These are phyloP conservation scores for Camponotus vicinus DNA, from an alignment of 1,140 invertebrate genomes.

Conservation along the genomic window DNA sequence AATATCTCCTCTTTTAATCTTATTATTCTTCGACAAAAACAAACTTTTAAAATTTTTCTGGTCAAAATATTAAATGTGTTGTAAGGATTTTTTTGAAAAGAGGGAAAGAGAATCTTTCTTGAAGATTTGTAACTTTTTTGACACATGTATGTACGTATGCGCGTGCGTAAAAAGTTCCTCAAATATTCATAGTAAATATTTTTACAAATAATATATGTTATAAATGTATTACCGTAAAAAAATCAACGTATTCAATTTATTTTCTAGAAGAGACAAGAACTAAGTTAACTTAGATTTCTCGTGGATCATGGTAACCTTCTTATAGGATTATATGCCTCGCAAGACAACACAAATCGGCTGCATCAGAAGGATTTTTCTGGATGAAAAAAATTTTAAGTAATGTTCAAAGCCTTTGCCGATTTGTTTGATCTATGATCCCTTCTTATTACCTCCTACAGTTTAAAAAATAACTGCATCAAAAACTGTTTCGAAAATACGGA, in stretches of 20 bases:
- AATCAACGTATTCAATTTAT: neutral
- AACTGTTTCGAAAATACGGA: slow-evolving; percentile 81
- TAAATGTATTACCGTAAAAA: too few species aligned
- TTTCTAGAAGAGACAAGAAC: neutral
- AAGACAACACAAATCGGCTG: neutral
- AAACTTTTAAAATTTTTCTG: neutral
- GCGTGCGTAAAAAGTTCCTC: neutral
- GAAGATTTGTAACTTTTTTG: too few species aligned
- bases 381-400: neutral
- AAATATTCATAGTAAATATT: neutral
- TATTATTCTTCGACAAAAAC: neutral
- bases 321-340: slow-evolving; percentile 20
- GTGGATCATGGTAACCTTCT: neutral
- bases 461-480: neutral
- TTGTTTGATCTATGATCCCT: slow-evolving; percentile 2
- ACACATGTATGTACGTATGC: too few species aligned
- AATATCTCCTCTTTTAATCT: neutral
- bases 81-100: neutral
- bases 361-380: neutral
- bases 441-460: neutral
- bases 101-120: too few species aligned
- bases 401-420: slow-evolving; percentile 18
- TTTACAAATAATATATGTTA: too few species aligned
- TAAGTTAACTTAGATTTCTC: slow-evolving; percentile 6
- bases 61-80: neutral